Base-by-base conservation (phyloP, 2,888 invertebrate genomes). In the Drosophila mercatorum region DNA sequence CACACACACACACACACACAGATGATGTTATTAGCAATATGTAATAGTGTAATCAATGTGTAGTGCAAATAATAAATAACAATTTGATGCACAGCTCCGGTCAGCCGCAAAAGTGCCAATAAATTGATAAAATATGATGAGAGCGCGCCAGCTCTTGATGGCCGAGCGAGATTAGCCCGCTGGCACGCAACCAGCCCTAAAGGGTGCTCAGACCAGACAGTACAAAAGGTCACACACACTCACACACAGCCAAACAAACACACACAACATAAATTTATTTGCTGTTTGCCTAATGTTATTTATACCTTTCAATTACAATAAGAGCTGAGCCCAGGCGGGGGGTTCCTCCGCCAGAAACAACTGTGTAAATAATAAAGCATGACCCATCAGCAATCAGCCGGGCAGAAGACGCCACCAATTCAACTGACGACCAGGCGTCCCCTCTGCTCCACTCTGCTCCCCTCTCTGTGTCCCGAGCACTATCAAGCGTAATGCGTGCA, bases 201-300 rank as follows among this genome's bases (percentile, higher is more conserved):
- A 68, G 68, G 64, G 59, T 68, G 68, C 61, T 38, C 60, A 62
- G 26, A 49, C 17, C 52, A 64, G 63, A 17, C 22, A 22, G 40
- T n/a, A 40, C 55, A 56, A 28, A 41, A 58, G 65, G 49, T 68
- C 40, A 58, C 36, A 53, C 52, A 55, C 40, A 43, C 58, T 59
- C 49, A 31, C 49, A 57, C 63, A 75, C 61, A 77, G 22, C 22
- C 22, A 22, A 22, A 22, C 22, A 22, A 1, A 22, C 22, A 22
- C 63, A 75, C 63, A 77, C 68, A 68, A 68, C 81, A 77, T 79
- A 76, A 81, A 88, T 87, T 87, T 87, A 88, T 87, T 88, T 88
- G 87, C 89, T 84, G 83, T 87, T 87, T 84, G 87, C 87, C 85
- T 87, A 88, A 87, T 88, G 86, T 87, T 88, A 90, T 90, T 89